A percentile compares a stretch with the other conserved stretches of the same genome.
Evolutionary conservation across 2,888 invertebrate genomes (phyloP).

Genomic region (Sipha maydis): DNA sequence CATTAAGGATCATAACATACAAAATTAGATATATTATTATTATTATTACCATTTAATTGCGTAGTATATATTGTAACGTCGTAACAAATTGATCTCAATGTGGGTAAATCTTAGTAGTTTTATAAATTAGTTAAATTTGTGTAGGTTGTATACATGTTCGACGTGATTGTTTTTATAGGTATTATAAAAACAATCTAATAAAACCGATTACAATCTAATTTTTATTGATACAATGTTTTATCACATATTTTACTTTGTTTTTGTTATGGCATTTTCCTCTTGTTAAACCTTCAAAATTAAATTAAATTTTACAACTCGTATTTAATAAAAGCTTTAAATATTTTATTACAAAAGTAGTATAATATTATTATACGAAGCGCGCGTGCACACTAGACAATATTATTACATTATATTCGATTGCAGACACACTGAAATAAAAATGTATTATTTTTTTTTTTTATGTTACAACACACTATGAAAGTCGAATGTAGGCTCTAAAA

Average conservation of each 20-base stretch:
- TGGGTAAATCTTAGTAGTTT: not conserved
- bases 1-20: too few relatives aligned
- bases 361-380: not conserved
- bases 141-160: not conserved
- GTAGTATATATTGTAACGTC: not conserved
- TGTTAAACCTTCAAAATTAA: not conserved
- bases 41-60: not conserved
- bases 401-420: not conserved
- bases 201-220: not conserved
- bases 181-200: not conserved
- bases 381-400: not conserved
- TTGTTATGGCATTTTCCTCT: not conserved
- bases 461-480: not conserved
- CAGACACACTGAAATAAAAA: not conserved
- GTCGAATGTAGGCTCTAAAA: not conserved
- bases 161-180: not conserved
- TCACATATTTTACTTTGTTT: not conserved
- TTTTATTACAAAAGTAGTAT: not conserved
- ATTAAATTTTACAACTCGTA: not conserved
- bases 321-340: not conserved
- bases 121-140: not conserved
- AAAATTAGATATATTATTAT: not conserved
- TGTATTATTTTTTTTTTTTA: not conserved
- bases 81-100: not conserved
- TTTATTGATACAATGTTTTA: not conserved